Evolutionary conservation across 2,888 invertebrate species (phyloP), one percentile per base, ranked within the genome.

Genomic region (Lasioglossum marginatum): DNA sequence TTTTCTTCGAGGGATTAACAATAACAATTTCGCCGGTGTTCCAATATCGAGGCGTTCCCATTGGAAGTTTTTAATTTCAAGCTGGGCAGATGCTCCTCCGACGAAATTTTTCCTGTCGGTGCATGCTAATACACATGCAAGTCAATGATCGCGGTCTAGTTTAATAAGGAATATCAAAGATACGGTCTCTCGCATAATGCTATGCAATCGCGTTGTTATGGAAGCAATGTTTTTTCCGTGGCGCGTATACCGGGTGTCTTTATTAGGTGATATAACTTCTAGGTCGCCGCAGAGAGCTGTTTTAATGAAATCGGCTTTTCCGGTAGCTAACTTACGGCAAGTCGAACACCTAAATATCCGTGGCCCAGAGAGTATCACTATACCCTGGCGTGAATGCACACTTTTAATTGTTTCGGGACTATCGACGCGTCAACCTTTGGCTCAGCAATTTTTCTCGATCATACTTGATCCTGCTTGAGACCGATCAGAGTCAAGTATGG

Each of bases 121-220:
- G 19, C 48, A 74, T 66, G 74, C 45, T 79, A 60, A 57, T 70
- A 77, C n/a, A 40, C 31, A 37, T 70, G 79, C 48, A 74, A 79
- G 74, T 73, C 74, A 68, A 68, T 23, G 66, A 80, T 80, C 52
- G 48, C 34, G 48, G 43, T 48, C 66, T 37, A 19, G 43, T 74
- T 66, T 79, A 79, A 79, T 79, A 74, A 79, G 66, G 78, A 45
- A 40, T 66, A 48, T 52, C 71, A 37, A 34, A 37, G 31, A 63
- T 70, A 75, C 74, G 12, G 52, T 34, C 75, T 5, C 70, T 40
- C 31, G 70, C 52, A 68, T 75, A 60, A 76, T 85, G 34, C 52
- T 16, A 10, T 31, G n/a, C 34, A 45, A n/a, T 34, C 68, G 14
- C 70, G 43, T 48, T 34, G 60, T 40, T 48, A 71, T 23, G 52